phyloP scores from a whole-genome alignment of 1,140 invertebrate genomes.

The Drosophila bocqueti region DNA sequence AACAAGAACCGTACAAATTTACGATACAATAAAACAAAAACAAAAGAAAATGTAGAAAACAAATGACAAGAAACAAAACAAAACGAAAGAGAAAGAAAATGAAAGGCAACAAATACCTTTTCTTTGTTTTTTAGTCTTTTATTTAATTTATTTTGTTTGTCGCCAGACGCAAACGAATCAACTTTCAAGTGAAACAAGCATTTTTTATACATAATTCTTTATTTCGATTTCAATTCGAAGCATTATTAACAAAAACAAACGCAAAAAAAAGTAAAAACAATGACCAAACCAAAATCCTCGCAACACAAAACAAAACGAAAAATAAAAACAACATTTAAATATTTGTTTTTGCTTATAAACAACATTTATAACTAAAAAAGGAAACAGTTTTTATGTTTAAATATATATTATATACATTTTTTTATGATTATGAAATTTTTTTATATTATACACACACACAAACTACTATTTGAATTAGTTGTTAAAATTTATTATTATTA shows the following conservation, averaged over 20 bases:
- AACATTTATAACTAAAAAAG: conserved; percentile 35
- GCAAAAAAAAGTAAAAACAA: conserved; percentile 52
- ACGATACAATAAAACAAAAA: conserved; percentile 56
- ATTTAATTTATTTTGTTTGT: conserved; percentile 62
- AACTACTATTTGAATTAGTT: conserved; percentile 53
- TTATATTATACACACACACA: conserved; percentile 46
- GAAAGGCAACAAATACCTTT: conserved; percentile 25
- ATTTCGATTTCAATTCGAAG: conserved; percentile 43
- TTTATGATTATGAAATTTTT: conserved; percentile 54
- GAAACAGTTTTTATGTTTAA: conserved; percentile 39
- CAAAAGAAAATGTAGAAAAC: conserved; percentile 33
- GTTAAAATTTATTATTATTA: conserved; percentile 46
- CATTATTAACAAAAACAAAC: conserved; percentile 11
- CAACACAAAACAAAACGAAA: conserved; percentile 68
- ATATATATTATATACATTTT: conserved; percentile 46
- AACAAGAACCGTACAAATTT: conserved; percentile 78
- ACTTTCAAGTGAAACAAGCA: conserved; percentile 55
- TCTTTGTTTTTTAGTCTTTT: conserved; percentile 40
- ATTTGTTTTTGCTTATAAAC: conserved; percentile 54
- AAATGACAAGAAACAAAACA: conserved; percentile 37
- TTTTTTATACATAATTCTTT: conserved; percentile 47
- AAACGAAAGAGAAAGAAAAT: conserved; percentile 13
- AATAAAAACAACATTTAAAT: conserved; percentile 31
- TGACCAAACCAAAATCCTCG: conserved; percentile 79
- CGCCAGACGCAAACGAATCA: conserved; percentile 28